A percentile compares a stretch with the other conserved stretches of the same genome.
Evolutionary conservation across 2,888 invertebrate species (phyloP).

Genomic region (Tiliacea aurago): DNA sequence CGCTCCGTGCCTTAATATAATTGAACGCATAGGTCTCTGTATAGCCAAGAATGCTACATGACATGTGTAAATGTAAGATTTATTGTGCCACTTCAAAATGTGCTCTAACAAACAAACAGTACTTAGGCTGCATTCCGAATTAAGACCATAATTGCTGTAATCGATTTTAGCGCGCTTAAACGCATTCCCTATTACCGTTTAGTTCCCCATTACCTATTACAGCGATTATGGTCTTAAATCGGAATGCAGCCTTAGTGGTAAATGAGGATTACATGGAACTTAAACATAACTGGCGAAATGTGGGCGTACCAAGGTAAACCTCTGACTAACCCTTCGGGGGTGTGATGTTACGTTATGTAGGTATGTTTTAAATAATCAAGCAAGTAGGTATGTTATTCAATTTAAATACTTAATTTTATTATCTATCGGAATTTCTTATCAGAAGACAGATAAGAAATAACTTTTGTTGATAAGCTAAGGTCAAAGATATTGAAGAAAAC

Average conservation of each 20-base stretch:
- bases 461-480: neutral
- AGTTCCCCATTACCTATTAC: too few relatives aligned
- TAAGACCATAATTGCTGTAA: too few relatives aligned
- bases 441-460: neutral
- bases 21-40: too few relatives aligned
- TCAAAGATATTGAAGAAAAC: neutral
- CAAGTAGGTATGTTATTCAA: constrained; percentile 4
- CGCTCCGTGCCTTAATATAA: too few relatives aligned
- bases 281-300: neutral
- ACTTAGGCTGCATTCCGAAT: too few relatives aligned
- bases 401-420: neutral
- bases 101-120: neutral
- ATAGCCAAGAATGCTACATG: neutral
- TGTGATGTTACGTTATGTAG: neutral
- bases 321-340: neutral
- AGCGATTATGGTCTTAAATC: too few relatives aligned
- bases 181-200: too few relatives aligned
- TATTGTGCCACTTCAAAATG: neutral
- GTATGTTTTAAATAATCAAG: neutral
- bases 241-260: too few relatives aligned
- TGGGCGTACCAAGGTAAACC: neutral
- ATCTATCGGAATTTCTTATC: constrained; percentile 1
- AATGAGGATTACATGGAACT: neutral
- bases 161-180: too few relatives aligned
- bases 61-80: neutral